Evolutionary conservation across 2,797 vertebrate species (phyloP).

Genomic region (Chaetodon trifasciatus): DNA sequence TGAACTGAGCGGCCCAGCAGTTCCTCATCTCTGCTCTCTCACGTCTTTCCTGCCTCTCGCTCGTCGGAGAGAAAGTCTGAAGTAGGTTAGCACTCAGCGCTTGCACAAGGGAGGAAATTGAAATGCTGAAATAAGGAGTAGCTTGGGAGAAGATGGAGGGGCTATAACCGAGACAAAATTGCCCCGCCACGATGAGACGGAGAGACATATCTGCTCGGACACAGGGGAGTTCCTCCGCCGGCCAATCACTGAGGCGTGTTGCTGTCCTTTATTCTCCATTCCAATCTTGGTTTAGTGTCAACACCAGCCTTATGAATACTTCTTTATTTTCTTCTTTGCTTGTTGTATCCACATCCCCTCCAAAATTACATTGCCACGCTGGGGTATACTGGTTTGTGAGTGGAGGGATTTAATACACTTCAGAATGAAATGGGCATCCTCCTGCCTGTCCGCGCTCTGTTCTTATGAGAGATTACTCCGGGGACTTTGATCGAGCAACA

Average conservation of each 20-base stretch:
- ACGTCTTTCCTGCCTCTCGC: constrained; percentile 27
- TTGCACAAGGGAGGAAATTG: constrained; percentile 81
- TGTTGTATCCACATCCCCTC: constrained; percentile 49
- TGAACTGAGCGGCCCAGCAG: constrained; percentile 27
- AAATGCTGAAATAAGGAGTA: constrained; percentile 82
- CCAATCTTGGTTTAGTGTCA: constrained; percentile 74
- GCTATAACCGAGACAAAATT: constrained; percentile 80
- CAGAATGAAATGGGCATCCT: constrained; percentile 74
- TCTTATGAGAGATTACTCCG: constrained; percentile 75
- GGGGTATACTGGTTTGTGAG: constrained; percentile 58
- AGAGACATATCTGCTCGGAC: constrained; percentile 75
- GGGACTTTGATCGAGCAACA: constrained; percentile 72
- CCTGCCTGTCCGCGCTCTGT: constrained; percentile 58
- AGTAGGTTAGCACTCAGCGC: constrained; percentile 76
- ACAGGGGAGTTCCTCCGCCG: constrained; percentile 67
- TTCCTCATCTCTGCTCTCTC: constrained; percentile 35
- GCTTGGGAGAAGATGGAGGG: constrained; percentile 80
- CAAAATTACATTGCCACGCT: constrained; percentile 59
- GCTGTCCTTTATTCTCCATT: constrained; percentile 69
- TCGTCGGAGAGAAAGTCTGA: constrained; percentile 69
- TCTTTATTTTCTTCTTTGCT: constrained; percentile 30
- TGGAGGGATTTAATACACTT: constrained; percentile 75
- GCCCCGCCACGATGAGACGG: constrained; percentile 76
- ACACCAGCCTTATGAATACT: constrained; percentile 66
- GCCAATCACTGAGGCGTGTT: constrained; percentile 65